Conservation (phyloP, 2,888 invertebrate species). For the Eustalomyia histrio region DNA sequence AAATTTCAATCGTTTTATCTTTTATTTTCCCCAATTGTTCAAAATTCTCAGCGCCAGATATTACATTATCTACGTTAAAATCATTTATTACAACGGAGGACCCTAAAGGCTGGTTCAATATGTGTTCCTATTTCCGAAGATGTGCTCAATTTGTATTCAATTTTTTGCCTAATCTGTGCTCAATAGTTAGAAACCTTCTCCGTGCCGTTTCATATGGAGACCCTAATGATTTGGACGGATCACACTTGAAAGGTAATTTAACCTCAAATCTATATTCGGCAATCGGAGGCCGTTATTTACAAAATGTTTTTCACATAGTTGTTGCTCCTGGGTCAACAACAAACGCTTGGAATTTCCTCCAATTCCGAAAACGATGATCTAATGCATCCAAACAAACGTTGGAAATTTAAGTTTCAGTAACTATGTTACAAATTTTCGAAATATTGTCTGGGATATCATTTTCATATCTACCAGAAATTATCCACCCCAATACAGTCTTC, state of each 20-base stretch:
- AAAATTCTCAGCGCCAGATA: constrained; percentile 40
- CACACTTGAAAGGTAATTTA: constrained; percentile 50
- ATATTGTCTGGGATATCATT: no score
- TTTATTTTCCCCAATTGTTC: constrained; percentile 10
- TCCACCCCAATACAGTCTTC: constrained; percentile 50
- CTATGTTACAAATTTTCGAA: no score
- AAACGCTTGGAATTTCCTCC: neutral
- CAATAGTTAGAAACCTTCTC: constrained; percentile 52
- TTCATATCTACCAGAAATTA: constrained; percentile 37
- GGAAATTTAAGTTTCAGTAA: no score
- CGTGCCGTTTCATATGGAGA: constrained; percentile 54
- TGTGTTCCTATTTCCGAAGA: constrained; percentile 2
- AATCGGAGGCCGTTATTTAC: no score
- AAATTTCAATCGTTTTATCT: constrained; percentile 18
- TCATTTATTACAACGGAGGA: constrained; percentile 33
- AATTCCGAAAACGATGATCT: constrained; percentile 6
- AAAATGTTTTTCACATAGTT: neutral
- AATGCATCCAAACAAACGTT: neutral
- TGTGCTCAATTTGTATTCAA: constrained; percentile 2
- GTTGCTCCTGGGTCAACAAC: neutral
- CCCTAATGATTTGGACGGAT: constrained; percentile 44
- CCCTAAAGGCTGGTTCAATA: no score
- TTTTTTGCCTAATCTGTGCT: constrained; percentile 46
- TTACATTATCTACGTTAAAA: constrained; percentile 54
- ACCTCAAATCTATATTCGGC: constrained; percentile 50